A percentile compares a stretch with the other conserved stretches of the same genome.
phyloP scores from a whole-genome alignment of 2,113 vertebrate species.

The Danio rerio region GRCz12tu NC_133189.1:2419501-2420000 shows the following conservation, averaged over 20 bases:
- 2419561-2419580: too few species aligned
- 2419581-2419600: too few species aligned
- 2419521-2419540: too few species aligned
- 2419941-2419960: not conserved
- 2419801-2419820: not conserved
- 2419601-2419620: not conserved
- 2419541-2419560: too few species aligned
- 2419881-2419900: not conserved
- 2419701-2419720: conserved; percentile 47
- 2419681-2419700: not conserved
- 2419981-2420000: not conserved
- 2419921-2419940: not conserved
- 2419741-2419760: not conserved
- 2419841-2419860: conserved; percentile 20
- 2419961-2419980: not conserved
- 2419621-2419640: not conserved
- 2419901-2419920: not conserved
- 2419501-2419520: too few species aligned
- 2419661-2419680: conserved; percentile 14
- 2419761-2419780: conserved; percentile 9
- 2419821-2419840: not conserved
- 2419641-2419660: not conserved
- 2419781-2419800: not conserved
- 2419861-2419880: conserved; percentile 1
- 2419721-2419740: conserved; percentile 19